These are phyloP conservation scores for Netelia fuscicornis DNA, from an alignment of 2,888 invertebrate genomes.

Conservation along the genomic window DNA sequence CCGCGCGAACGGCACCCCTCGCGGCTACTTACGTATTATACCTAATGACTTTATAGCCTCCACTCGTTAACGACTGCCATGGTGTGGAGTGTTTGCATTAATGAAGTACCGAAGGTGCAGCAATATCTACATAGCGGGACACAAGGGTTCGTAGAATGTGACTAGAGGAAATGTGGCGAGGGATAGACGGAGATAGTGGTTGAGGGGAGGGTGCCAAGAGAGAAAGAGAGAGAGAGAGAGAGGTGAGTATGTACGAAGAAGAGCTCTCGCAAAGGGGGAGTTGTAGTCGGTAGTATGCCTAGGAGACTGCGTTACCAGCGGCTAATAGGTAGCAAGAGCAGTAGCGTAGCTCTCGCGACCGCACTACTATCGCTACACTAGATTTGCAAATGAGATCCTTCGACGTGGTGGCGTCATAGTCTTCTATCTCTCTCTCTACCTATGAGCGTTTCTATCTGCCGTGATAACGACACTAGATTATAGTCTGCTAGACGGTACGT, in stretches of 20 bases:
- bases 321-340: constrained; percentile 52
- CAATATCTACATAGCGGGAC: constrained; percentile 32
- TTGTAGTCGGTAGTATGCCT: constrained; percentile 47
- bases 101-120: constrained; percentile 66
- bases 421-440: constrained; percentile 42
- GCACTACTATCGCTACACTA: constrained; percentile 64
- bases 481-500: constrained; percentile 49
- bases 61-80: constrained; percentile 64
- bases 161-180: not conserved
- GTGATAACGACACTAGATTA: constrained; percentile 60
- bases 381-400: constrained; percentile 68
- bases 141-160: not conserved
- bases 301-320: constrained; percentile 55
- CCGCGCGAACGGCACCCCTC: constrained; percentile 27
- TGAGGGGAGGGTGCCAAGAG: not conserved
- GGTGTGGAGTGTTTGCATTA: constrained; percentile 66
- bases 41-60: constrained; percentile 69
- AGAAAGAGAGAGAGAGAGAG: not conserved
- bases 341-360: constrained; percentile 52
- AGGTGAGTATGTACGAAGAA: not conserved
- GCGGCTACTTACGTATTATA: constrained; percentile 64
- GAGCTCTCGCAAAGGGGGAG: constrained; percentile 9
- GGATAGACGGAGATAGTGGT: not conserved
- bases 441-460: constrained; percentile 39
- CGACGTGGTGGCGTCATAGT: constrained; percentile 41